These are phyloP conservation scores for Caenorhabditis becei DNA, from an alignment of 2,888 invertebrate species.

Conservation along the genomic window DNA sequence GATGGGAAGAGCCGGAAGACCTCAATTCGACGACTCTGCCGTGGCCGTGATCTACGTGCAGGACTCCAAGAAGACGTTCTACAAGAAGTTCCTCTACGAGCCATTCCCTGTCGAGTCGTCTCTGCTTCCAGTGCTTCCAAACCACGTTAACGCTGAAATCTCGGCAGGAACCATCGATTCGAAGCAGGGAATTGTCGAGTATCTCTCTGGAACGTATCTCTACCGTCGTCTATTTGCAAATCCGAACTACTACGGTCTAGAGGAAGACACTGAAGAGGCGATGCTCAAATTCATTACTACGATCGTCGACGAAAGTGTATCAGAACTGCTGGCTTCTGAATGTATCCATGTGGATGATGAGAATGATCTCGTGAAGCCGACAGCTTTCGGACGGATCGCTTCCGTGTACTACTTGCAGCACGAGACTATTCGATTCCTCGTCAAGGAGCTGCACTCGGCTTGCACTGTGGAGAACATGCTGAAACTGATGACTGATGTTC, in stretches of 20 bases:
- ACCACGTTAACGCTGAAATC: constrained; percentile 96
- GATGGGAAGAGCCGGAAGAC: constrained; percentile 99
- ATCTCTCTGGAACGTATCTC: constrained; percentile 98
- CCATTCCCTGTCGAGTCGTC: constrained; percentile 99
- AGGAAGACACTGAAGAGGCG: constrained; percentile 84
- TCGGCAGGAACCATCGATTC: constrained; percentile 92
- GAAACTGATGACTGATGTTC: constrained; percentile 87
- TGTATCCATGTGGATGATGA: constrained; percentile 89
- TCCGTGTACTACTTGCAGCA: constrained; percentile 97
- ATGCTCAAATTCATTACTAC: constrained; percentile 87
- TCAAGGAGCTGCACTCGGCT: constrained; percentile 86
- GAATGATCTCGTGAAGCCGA: constrained; percentile 83
- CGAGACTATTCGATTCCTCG: constrained; percentile 91
- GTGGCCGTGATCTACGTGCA: constrained; percentile 88
- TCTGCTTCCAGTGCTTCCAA: constrained; percentile 91
- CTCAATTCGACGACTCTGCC: constrained; percentile 94
- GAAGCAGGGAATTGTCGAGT: constrained; percentile 89
- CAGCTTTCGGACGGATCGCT: constrained; percentile 93
- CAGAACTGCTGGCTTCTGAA: constrained; percentile 87
- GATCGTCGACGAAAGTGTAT: constrained; percentile 89
- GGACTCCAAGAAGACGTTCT: constrained; percentile 95
- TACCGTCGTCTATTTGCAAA: constrained; percentile 93
- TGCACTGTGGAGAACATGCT: constrained; percentile 88
- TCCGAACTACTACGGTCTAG: constrained; percentile 91
- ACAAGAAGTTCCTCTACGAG: constrained; percentile 98